These are phyloP conservation scores for Hippocampus kuda DNA, from an alignment of 2,797 vertebrate species.

Conservation along the genomic window DNA sequence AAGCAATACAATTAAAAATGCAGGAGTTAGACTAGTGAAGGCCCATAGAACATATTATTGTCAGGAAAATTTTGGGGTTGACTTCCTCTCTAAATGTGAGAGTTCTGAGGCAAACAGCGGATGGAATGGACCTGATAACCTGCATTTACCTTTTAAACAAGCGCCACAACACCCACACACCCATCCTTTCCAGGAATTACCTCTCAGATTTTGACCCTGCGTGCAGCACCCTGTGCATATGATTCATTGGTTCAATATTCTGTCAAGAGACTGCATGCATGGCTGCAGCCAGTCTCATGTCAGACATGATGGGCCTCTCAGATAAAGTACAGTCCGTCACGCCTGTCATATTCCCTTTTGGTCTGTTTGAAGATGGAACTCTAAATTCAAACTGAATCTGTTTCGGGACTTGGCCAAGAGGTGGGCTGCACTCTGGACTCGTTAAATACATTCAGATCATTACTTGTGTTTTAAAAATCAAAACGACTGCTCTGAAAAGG, in stretches of 20 bases:
- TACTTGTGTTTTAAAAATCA: too few species aligned
- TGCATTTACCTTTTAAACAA: conserved; percentile 16
- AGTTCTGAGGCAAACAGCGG: conserved; percentile 3
- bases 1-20: too few species aligned
- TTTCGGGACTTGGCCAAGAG: not conserved
- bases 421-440: too few species aligned
- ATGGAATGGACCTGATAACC: conserved; percentile 20
- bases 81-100: too few species aligned
- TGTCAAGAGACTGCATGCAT: conserved; percentile 56
- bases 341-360: conserved; percentile 33
- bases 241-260: conserved; percentile 28
- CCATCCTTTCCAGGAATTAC: not conserved
- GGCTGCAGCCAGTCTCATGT: conserved; percentile 47
- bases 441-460: too few species aligned
- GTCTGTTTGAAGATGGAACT: conserved; percentile 10
- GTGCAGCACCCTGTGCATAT: conserved; percentile 41
- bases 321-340: conserved; percentile 20
- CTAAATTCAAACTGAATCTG: not conserved
- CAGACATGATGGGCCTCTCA: conserved; percentile 37
- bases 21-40: too few species aligned
- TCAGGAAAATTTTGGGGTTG: too few species aligned
- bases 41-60: too few species aligned
- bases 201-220: conserved; percentile 24
- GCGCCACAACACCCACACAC: not conserved
- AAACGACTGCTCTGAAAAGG: too few species aligned